Evolutionary conservation across 2,113 vertebrate species (phyloP), one percentile per base, ranked within the genome.

Genomic region (Bos taurus): DNA sequence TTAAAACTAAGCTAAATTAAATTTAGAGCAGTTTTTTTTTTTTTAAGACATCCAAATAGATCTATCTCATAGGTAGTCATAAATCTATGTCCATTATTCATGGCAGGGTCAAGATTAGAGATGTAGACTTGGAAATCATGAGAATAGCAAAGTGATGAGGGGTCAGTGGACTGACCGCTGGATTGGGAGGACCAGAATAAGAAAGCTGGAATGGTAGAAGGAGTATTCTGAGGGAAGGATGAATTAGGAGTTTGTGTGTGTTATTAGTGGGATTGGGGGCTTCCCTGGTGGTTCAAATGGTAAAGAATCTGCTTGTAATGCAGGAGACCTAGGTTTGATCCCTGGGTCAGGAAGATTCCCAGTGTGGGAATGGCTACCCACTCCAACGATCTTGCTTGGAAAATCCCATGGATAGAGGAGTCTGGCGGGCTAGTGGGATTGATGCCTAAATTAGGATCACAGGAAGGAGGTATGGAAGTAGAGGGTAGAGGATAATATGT

Each of bases 1-100:
- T 46, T 83, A 84, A 90, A 36, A 90, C 21, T 46, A 46, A 46
- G 43, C 6, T 46, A 46, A 46, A 33, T 9, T 67, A 67, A 57
- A 3, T 62, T 94, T 54, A 28, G 77, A 13, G 57, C 81, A 54
- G 30, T 2, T 89, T 36, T 11, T 62, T 2, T 91, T 36, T 40
- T 59, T 80, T 91, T 88, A 78, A 64, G n/a, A 83, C 25, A 82
- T 87, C n/a, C 30, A 54, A 88, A 48, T 26, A 60, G 10, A 80
- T 17, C 16, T 71, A 21, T 74, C 23, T n/a, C 52, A 36, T 23
- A 84, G 25, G 9, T 17, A n/a, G 40, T 82, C 64, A 52, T 19
- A 74, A 50, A 17, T 43, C 10, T 74, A 16, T 59, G 19, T 50
- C 30, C 48, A 25, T 59, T 64, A 54, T 40, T 95, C 36, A 36